Evolutionary conservation across 2,113 vertebrate species (phyloP).

Genomic region (Xyliphius kryptos): DNA sequence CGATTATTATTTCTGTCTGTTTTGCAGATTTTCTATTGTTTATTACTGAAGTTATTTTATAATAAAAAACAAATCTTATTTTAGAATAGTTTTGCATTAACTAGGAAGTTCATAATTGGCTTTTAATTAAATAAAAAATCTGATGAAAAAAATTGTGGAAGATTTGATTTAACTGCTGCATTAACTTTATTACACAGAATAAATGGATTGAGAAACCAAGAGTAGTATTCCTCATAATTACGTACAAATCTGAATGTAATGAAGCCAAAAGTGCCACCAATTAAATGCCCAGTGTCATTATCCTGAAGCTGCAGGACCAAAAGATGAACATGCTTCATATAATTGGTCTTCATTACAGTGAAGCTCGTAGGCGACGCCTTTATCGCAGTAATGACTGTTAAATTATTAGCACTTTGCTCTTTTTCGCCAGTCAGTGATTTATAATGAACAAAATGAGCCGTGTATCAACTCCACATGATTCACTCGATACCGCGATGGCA

Average conservation of each 20-base stretch:
- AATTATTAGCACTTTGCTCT: constrained; percentile 9
- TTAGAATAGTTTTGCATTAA: too few relatives aligned
- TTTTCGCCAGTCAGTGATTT: neutral
- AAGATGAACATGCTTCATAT: neutral
- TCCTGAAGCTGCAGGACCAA: neutral
- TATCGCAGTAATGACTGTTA: neutral
- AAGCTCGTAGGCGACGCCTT: neutral
- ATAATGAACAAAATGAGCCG: neutral
- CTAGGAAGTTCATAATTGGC: too few relatives aligned
- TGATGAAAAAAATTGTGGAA: too few relatives aligned
- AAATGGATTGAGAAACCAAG: too few relatives aligned
- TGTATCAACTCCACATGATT: neutral
- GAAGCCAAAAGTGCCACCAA: constrained; percentile 42
- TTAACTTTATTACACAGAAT: too few relatives aligned
- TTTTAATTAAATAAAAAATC: too few relatives aligned
- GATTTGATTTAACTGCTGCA: too few relatives aligned
- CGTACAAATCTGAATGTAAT: constrained; percentile 37
- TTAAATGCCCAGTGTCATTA: constrained; percentile 51
- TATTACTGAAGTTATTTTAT: too few relatives aligned
- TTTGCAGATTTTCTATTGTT: too few relatives aligned
- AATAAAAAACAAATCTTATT: too few relatives aligned
- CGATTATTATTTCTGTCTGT: too few relatives aligned
- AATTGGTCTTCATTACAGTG: neutral
- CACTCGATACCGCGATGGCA: too few relatives aligned
- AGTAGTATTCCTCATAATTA: neutral